Evolutionary conservation across 2,888 invertebrate species (phyloP), one percentile per base, ranked within the genome.

Genomic region (Cyclophora punctaria): DNA sequence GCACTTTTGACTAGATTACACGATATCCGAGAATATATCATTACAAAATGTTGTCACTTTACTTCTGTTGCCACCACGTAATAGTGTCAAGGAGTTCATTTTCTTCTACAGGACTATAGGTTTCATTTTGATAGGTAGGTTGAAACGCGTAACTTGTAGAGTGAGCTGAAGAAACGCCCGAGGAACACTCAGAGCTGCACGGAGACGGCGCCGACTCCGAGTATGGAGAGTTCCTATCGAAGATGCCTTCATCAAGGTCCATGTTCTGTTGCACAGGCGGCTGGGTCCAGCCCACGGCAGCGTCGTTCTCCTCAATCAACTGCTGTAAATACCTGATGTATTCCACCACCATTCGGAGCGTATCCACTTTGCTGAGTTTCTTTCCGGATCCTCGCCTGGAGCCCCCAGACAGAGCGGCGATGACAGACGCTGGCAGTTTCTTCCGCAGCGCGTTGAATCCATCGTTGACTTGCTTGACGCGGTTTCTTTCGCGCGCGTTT

Each of bases 381-480:
- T 96, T 96, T 59, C 93, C 94, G 44, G 94, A 93, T 5, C 94
- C 94, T 45, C 95, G 90, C 0, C 93, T 92, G 0, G 92, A 90
- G n/a, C 89, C 89, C 20, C 91, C 91, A 41, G 78, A 87, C 48
- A 94, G 72, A 0, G 93, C 92, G 48, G 93, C 92, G 7, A 95
- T 92, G 4, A 95, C 92, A n/a, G 92, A 90, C 48, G 93, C 91
- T 0, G 97, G 97, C 60, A 97, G 92, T 73, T 96, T 95, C 66
- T 95, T 95, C 49, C 96, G 90, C 42, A 97, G 83, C 45, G 94
- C 95, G 51, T 95, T 95, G 73, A 97, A 97, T 56, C 97, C 96
- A 72, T 96, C 96, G 85, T 97, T 96, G 73, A 97, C 96, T 91
- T 97, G 96, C 83, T 97, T 96, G 54, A 98, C 98, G 56, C 98